phyloP scores from a whole-genome alignment of 1,140 invertebrate species.

The Penaeus vannamei region DNA sequence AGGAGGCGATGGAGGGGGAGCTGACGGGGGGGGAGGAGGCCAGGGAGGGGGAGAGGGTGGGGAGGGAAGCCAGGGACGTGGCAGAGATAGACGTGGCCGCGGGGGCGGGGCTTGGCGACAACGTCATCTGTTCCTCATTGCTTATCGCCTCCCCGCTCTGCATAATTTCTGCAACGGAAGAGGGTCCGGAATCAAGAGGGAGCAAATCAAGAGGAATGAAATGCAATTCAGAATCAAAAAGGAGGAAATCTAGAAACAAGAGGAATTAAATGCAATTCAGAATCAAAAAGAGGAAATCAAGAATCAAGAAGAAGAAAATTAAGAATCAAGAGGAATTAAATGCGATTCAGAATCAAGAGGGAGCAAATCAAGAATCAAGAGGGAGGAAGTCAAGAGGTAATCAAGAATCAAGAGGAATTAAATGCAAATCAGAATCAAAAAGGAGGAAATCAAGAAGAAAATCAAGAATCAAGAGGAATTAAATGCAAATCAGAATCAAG shows the following conservation, averaged over 20 bases:
- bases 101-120: slow-evolving; percentile 46
- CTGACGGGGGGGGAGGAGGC: slow-evolving; percentile 52
- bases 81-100: slow-evolving; percentile 38
- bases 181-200: not conserved
- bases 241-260: too few relatives aligned
- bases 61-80: slow-evolving; percentile 50
- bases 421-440: not conserved
- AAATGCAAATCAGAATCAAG: too few relatives aligned
- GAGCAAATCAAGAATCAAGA: not conserved
- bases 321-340: too few relatives aligned
- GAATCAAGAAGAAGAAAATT: too few relatives aligned
- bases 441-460: too few relatives aligned
- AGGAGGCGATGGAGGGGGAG: slow-evolving; percentile 57
- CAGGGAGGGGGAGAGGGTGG: slow-evolving; percentile 47
- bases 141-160: slow-evolving; percentile 53
- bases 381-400: too few relatives aligned
- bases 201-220: not conserved
- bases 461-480: too few relatives aligned
- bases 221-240: not conserved
- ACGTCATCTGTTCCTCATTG: slow-evolving; percentile 54
- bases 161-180: slow-evolving; percentile 61
- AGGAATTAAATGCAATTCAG: too few relatives aligned
- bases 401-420: not conserved
- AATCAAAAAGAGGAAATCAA: too few relatives aligned
- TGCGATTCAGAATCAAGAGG: too few relatives aligned